These are phyloP conservation scores for Sinocyclocheilus anshuiensis DNA, from an alignment of 2,113 vertebrate genomes.

Conservation along the genomic window DNA sequence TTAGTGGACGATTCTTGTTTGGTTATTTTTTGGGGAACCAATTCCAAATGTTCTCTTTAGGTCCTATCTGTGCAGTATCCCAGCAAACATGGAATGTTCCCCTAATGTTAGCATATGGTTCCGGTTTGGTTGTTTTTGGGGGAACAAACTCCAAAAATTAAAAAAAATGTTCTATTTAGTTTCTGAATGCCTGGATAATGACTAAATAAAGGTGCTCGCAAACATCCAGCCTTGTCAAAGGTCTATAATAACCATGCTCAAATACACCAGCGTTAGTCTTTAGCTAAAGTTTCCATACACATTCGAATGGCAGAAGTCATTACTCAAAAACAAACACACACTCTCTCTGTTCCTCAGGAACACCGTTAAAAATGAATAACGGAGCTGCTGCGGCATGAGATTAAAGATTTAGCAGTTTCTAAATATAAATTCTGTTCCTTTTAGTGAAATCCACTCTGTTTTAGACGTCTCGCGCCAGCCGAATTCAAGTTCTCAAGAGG, in stretches of 20 bases:
- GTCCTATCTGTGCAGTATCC: no score
- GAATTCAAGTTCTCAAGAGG: not conserved
- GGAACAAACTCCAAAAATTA: not conserved
- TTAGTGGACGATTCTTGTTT: not conserved
- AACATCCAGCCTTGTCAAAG: no score
- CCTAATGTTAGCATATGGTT: not conserved
- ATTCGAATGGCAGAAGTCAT: not conserved
- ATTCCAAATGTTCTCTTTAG: not conserved
- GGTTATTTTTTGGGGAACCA: no score
- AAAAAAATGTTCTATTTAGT: not conserved
- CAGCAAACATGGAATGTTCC: not conserved
- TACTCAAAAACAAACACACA: conserved; percentile 38
- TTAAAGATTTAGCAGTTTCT: conserved; percentile 36
- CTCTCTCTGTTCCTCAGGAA: conserved; percentile 14
- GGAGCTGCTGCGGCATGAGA: conserved; percentile 13
- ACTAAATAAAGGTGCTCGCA: no score
- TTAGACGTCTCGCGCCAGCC: not conserved
- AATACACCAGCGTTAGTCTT: not conserved
- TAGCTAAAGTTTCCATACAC: conserved; percentile 8
- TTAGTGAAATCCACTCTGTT: not conserved
- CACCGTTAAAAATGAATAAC: conserved; percentile 32
- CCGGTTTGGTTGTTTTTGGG: not conserved
- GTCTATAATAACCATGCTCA: no score
- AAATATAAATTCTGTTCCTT: conserved; percentile 11
- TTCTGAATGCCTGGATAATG: not conserved